phyloP scores from a whole-genome alignment of 2,888 invertebrate species.

The Lochmaea crataegi region DNA sequence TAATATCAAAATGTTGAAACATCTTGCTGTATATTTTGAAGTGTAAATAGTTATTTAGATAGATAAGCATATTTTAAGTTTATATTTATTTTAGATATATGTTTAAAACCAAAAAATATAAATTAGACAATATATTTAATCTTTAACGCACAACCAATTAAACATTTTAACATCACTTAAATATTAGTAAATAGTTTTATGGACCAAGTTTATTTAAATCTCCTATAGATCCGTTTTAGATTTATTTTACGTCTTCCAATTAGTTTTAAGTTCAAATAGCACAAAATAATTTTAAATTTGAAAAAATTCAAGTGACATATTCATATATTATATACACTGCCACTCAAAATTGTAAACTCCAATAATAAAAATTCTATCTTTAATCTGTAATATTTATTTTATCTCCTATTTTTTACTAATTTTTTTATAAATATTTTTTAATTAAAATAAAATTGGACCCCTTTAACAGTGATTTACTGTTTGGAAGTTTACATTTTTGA shows the following conservation, averaged over 20 bases:
- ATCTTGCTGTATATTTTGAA: background rate
- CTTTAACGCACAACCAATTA: background rate
- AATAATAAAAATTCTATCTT: too few species aligned
- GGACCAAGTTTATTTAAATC: background rate
- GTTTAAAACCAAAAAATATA: constrained; percentile 1
- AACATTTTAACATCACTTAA: background rate
- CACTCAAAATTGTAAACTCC: background rate
- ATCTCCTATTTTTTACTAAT: too few species aligned
- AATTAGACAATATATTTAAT: background rate
- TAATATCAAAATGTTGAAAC: background rate
- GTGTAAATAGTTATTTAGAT: background rate
- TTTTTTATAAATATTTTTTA: background rate
- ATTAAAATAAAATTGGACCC: background rate
- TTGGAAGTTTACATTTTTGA: constrained; percentile 24
- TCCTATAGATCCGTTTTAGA: background rate
- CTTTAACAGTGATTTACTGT: background rate
- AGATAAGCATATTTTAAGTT: background rate
- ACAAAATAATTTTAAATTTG: background rate
- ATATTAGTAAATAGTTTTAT: background rate
- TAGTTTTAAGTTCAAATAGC: background rate
- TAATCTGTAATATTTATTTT: too few species aligned
- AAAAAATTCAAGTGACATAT: constrained; percentile 13
- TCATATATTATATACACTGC: background rate
- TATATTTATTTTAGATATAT: constrained; percentile 2
- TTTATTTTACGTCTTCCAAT: constrained; percentile 4